These are phyloP conservation scores for Antheraea assamensis DNA, from an alignment of 2,888 invertebrate genomes.

Conservation along the genomic window DNA sequence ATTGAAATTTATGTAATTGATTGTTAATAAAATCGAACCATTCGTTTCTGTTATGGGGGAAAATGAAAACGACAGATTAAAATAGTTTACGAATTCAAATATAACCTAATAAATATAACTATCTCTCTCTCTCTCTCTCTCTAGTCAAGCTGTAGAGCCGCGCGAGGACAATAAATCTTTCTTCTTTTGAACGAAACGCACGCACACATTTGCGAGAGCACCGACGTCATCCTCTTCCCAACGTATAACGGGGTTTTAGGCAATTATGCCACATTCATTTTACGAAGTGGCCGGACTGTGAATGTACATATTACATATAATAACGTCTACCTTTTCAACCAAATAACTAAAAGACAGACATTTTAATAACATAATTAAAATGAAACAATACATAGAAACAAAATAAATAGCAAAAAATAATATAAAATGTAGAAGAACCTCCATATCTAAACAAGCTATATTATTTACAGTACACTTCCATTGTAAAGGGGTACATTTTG, in stretches of 20 bases:
- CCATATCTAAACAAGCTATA: too few species aligned
- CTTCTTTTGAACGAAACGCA: not conserved
- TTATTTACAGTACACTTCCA: too few species aligned
- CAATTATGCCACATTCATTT: not conserved
- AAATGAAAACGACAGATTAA: not conserved
- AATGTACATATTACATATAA: not conserved
- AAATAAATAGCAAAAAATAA: too few species aligned
- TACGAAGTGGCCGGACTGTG: not conserved
- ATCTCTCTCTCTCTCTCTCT: not conserved
- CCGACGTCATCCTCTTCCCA: not conserved
- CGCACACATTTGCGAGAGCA: not conserved
- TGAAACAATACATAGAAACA: too few species aligned
- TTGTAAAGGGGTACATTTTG: too few species aligned
- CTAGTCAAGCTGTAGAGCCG: not conserved
- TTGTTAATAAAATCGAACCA: slow-evolving; percentile 47
- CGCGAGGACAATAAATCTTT: not conserved
- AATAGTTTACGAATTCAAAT: not conserved
- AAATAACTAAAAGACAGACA: not conserved
- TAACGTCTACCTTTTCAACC: not conserved
- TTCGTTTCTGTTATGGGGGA: slow-evolving; percentile 26
- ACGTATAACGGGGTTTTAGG: not conserved
- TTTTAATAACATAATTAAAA: not conserved
- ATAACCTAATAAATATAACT: not conserved
- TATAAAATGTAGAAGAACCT: too few species aligned
- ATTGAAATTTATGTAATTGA: slow-evolving; percentile 57